Conservation (phyloP, 2,113 vertebrate species). For the Falcunculus frontatus region DNA sequence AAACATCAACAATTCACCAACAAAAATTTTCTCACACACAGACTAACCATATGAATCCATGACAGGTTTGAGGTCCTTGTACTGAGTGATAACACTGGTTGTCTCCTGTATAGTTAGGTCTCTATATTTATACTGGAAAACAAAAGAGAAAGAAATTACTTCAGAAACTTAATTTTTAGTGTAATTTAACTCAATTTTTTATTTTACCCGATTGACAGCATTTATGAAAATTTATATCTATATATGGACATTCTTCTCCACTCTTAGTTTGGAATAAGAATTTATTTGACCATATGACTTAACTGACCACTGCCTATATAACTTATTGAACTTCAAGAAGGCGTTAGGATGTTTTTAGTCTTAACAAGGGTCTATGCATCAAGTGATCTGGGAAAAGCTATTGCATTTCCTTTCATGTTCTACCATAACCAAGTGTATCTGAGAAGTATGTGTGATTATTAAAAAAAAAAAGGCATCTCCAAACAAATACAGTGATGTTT, state of each 20-base stretch:
- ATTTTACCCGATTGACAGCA: neutral
- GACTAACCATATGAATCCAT: constrained; percentile 93
- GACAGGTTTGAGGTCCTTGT: constrained; percentile 96
- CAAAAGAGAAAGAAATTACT: constrained; percentile 4
- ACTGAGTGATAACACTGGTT: constrained; percentile 86
- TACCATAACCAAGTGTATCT: neutral
- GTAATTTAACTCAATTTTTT: neutral
- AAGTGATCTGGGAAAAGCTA: neutral
- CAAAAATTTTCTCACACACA: neutral
- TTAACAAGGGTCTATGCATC: neutral
- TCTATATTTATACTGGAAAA: constrained; percentile 95
- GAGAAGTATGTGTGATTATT: neutral
- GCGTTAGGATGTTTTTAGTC: neutral
- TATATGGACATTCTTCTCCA: neutral
- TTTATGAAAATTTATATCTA: neutral
- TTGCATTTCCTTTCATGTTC: neutral
- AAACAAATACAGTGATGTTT: neutral
- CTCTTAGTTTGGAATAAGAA: neutral
- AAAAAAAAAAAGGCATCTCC: neutral
- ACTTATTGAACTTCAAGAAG: neutral
- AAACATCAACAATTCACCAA: neutral
- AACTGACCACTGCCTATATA: neutral
- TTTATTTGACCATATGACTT: neutral
- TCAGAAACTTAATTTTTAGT: neutral
- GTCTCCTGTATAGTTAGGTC: constrained; percentile 94